Evolutionary conservation across 2,113 vertebrate genomes (phyloP), one percentile per base, ranked within the genome.

Genomic region (Actinemys pallida): DNA sequence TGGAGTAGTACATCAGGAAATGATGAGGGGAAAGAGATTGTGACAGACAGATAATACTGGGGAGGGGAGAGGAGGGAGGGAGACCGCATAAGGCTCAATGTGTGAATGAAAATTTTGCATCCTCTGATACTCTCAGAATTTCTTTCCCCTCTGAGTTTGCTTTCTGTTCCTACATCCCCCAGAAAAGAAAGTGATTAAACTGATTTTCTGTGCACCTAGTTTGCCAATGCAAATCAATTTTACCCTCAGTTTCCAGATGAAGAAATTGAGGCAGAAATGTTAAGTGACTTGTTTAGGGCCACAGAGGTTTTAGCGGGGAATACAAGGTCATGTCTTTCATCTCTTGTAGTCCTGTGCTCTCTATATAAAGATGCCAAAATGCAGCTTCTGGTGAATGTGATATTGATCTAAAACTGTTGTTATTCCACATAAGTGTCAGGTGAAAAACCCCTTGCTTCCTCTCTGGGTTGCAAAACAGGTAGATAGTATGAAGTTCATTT

Each of bases 321-420:
- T 72, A 95, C 75, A 84, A 83, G 31, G 54, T 62, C 35, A 57
- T 24, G 39, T 35, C 89, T 90, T 81, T n/a, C 84, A 89, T 90
- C 35, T 12, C 35, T 88, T 86, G 49, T 91, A 69, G 54, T 54
- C 22, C 10, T 39, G 22, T 27, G 53, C 1, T 35, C 19, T 88
- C 4, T n/a, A 22, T 56, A 56, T 25, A 56, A 84, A 92, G 47
- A 91, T 81, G 31, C 75, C 84, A 86, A 95, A 89, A 76, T 27
- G 39, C 31, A 81, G 39, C 80, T 93, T 89, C 42, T 85, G 5
- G 29, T 47, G 50, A 72, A 69, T 62, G 69, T 39, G 72, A 11
- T 57, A 65, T 59, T 93, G 35, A 47, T 53, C 75, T 25, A 53
- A 54, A 57, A 17, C 0, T 0, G 84, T 91, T 19, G 29, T 90